Conservation (phyloP, 2,113 vertebrate species). For the Cochlearius cochlearius region DNA sequence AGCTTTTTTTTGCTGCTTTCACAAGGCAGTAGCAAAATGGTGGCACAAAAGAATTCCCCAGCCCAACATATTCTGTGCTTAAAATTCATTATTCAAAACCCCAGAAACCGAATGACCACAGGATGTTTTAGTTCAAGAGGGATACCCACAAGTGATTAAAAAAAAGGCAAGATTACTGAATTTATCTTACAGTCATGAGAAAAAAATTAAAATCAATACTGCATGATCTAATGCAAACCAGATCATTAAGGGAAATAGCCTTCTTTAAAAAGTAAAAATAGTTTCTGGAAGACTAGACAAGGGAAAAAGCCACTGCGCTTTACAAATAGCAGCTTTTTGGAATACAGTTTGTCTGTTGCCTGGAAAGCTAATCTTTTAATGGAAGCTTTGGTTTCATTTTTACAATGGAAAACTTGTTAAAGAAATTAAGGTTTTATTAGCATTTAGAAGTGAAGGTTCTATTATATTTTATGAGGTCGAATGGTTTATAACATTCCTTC, state of each 20-base stretch:
- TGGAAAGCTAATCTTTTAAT: slow-evolving; percentile 9
- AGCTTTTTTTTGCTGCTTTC: not conserved
- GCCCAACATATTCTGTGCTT: not conserved
- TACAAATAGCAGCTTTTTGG: not conserved
- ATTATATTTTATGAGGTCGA: not conserved
- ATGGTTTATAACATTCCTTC: not conserved
- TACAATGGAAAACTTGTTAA: not conserved
- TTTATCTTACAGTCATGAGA: not conserved
- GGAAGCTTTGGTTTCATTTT: not conserved
- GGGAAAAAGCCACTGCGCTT: not conserved
- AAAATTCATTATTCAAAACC: slow-evolving; percentile 17
- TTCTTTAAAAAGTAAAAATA: slow-evolving; percentile 6
- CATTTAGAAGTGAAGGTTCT: not conserved
- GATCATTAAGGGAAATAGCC: not conserved
- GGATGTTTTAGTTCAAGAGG: not conserved
- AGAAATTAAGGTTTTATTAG: not conserved
- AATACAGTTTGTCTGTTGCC: not conserved
- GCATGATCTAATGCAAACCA: not conserved
- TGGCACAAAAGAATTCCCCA: slow-evolving; percentile 1
- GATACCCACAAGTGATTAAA: not conserved
- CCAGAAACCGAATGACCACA: not conserved
- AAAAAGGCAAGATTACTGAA: not conserved
- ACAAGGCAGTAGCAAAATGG: slow-evolving; percentile 6
- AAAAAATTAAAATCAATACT: slow-evolving; percentile 1
- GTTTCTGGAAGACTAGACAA: not conserved